A percentile compares a stretch with the other conserved stretches of the same genome.
These are phyloP conservation scores for Manis javanica DNA, from an alignment of 2,797 vertebrate genomes.

Conservation along the genomic window DNA sequence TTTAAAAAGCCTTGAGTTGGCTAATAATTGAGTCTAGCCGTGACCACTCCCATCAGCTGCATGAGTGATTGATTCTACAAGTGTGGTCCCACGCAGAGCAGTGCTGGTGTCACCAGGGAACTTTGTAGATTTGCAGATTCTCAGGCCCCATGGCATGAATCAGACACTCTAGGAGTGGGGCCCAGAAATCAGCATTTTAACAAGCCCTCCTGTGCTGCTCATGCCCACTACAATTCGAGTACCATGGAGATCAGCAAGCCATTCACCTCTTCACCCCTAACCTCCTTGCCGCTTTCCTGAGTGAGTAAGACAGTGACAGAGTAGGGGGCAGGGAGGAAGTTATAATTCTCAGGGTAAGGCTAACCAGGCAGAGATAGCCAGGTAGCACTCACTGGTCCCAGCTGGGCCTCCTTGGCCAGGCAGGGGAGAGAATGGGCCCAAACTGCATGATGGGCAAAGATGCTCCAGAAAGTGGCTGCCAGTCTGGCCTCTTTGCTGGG, in stretches of 20 bases:
- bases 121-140: not conserved
- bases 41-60: not conserved
- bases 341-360: not conserved
- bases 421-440: not conserved
- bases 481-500: not conserved
- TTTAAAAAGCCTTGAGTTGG: conserved; percentile 9
- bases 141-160: not conserved
- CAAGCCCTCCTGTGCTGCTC: not conserved
- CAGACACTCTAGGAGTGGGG: not conserved
- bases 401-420: not conserved
- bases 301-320: not conserved
- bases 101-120: not conserved
- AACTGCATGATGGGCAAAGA: not conserved
- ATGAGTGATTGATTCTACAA: not conserved
- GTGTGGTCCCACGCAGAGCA: not conserved
- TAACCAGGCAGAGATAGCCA: not conserved
- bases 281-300: not conserved
- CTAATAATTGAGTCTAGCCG: not conserved
- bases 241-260: not conserved
- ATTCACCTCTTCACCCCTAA: not conserved
- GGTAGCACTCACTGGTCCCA: not conserved
- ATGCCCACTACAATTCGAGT: not conserved
- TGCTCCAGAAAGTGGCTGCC: not conserved
- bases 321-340: not conserved
- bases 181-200: not conserved